phyloP scores from a whole-genome alignment of 2,797 vertebrate species.

The Lacerta agilis region DNA sequence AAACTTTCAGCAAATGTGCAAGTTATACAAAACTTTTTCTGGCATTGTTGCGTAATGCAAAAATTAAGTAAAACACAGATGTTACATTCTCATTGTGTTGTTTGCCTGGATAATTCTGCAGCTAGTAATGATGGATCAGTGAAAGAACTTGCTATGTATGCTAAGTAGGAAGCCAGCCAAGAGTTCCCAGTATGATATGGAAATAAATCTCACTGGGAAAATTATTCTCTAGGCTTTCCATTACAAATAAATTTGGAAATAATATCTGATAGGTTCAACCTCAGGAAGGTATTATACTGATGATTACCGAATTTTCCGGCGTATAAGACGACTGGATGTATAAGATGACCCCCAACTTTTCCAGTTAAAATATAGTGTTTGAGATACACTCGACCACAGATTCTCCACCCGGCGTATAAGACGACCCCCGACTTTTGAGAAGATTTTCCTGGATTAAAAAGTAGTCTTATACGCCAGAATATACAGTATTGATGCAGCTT shows the following conservation, averaged over 20 bases:
- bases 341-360: too few species aligned
- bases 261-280: neutral
- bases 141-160: neutral
- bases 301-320: too few species aligned
- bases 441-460: too few species aligned
- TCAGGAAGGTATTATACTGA: neutral
- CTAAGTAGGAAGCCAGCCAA: neutral
- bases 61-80: neutral
- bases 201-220: slow-evolving; percentile 14
- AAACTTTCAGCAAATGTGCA: neutral
- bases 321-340: too few species aligned
- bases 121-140: neutral
- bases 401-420: too few species aligned
- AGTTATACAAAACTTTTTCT: neutral
- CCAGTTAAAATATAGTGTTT: too few species aligned
- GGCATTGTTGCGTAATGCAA: neutral
- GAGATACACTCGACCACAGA: too few species aligned
- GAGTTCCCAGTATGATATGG: slow-evolving; percentile 4
- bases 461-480: too few species aligned
- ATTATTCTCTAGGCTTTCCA: slow-evolving; percentile 5
- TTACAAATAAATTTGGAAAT: slow-evolving; percentile 14
- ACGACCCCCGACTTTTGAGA: too few species aligned
- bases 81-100: neutral
- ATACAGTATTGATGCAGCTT: neutral
- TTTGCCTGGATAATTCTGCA: neutral